Evolutionary conservation across 2,888 invertebrate genomes (phyloP).

Genomic region (Polia nebulosa): DNA sequence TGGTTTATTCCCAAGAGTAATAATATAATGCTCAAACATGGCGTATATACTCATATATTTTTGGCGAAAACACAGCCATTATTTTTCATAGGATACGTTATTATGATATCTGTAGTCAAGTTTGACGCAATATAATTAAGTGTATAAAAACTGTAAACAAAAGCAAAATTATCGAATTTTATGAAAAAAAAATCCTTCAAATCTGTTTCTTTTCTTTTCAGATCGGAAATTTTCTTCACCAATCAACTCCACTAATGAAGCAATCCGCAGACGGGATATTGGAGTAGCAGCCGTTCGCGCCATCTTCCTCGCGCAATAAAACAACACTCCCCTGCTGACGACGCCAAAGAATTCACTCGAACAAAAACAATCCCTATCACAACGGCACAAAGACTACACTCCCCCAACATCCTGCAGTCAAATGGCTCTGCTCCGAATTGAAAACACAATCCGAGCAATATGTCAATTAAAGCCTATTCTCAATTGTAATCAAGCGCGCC

Average conservation of each 20-base stretch:
- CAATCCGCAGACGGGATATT: constrained; percentile 89
- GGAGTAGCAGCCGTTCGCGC: constrained; percentile 84
- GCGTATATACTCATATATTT: constrained; percentile 31
- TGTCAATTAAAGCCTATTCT: constrained; percentile 85
- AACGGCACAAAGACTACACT: constrained; percentile 70
- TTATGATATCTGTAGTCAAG: constrained; percentile 12
- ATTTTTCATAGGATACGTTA: constrained; percentile 28
- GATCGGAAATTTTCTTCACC: constrained; percentile 83
- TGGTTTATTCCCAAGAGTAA: constrained; percentile 38
- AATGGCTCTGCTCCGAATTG: constrained; percentile 83
- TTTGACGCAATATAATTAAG: constrained; percentile 9
- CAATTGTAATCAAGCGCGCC: constrained; percentile 81
- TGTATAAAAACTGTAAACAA: neutral
- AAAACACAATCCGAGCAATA: constrained; percentile 83
- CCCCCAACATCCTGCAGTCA: constrained; percentile 73
- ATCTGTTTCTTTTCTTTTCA: constrained; percentile 83
- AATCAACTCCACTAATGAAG: constrained; percentile 88
- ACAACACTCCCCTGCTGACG: constrained; percentile 78
- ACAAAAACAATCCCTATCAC: constrained; percentile 78
- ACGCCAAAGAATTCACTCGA: constrained; percentile 67
- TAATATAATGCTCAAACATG: constrained; percentile 21
- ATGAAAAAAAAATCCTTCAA: constrained; percentile 61
- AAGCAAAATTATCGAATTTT: constrained; percentile 1
- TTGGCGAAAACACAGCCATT: constrained; percentile 16
- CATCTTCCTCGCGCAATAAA: constrained; percentile 84